Evolutionary conservation across 2,113 vertebrate genomes (phyloP).

Genomic region (Sturnus vulgaris): DNA sequence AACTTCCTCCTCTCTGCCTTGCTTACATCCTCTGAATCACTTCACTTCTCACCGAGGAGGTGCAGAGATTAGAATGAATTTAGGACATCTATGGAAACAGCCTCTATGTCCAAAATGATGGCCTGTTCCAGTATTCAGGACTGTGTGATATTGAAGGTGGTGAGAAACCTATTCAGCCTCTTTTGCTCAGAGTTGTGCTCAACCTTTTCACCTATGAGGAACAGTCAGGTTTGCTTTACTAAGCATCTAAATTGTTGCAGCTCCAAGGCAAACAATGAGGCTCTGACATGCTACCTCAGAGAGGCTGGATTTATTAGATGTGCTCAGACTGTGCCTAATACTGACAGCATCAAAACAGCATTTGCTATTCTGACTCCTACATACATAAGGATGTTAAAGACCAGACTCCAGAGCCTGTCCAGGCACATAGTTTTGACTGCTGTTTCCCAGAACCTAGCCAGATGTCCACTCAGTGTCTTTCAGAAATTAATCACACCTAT

Average conservation of each 20-base stretch:
- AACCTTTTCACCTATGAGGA: neutral
- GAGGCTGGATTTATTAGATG: conserved; percentile 25
- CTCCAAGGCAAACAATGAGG: conserved; percentile 13
- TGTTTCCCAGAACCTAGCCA: conserved; percentile 24
- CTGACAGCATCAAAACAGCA: conserved; percentile 39
- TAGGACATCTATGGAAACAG: neutral
- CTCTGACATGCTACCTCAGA: conserved; percentile 9
- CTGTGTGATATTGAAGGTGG: neutral
- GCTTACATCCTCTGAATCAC: neutral
- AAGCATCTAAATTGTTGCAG: neutral
- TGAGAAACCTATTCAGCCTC: neutral
- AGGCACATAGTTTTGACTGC: conserved; percentile 11
- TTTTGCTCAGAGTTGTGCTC: neutral
- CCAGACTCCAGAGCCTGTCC: conserved; percentile 2
- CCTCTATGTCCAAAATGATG: neutral
- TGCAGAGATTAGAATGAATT: neutral
- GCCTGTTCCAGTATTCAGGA: neutral
- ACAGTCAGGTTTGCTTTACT: neutral
- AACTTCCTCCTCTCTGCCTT: neutral
- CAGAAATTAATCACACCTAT: conserved; percentile 24
- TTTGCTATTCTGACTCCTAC: conserved; percentile 35
- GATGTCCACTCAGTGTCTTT: conserved; percentile 27
- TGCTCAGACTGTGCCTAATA: neutral
- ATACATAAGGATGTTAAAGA: conserved; percentile 25
- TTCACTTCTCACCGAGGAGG: neutral